A percentile compares a stretch with the other conserved stretches of the same genome.
Conservation (phyloP, 2,113 vertebrate genomes). For the Otolemur garnettii region DNA sequence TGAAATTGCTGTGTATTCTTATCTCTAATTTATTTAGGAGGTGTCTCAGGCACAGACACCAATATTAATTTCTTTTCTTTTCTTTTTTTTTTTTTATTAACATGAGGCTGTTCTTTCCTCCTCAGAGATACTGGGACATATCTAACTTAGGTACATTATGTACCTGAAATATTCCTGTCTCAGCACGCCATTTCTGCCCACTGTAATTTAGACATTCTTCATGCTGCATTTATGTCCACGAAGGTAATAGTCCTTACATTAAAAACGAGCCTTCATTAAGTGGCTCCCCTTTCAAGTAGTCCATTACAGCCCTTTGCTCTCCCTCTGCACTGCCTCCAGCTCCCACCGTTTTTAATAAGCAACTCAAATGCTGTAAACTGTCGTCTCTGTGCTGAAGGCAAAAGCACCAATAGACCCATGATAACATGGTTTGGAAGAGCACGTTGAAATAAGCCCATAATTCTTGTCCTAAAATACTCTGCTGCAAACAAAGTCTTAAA, state of each 20-base stretch:
- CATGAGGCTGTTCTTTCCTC: conserved; percentile 46
- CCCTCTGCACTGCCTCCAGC: conserved; percentile 65
- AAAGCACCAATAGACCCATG: conserved; percentile 72
- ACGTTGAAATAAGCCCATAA: conserved; percentile 44
- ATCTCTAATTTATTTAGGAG: conserved; percentile 62
- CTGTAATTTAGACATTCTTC: conserved; percentile 85
- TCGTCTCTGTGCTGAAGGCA: conserved; percentile 51
- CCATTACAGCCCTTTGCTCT: conserved; percentile 77
- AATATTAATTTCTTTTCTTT: conserved; percentile 47
- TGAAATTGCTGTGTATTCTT: conserved; percentile 68
- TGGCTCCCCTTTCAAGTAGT: conserved; percentile 68
- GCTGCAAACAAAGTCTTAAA: conserved; percentile 67
- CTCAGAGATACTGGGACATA: conserved; percentile 68
- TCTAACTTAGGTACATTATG: conserved; percentile 68
- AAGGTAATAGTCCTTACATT: conserved; percentile 84
- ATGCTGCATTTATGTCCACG: conserved; percentile 83
- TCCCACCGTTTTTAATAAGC: conserved; percentile 80
- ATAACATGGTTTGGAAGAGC: conserved; percentile 70
- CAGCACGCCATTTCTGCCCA: conserved; percentile 75
- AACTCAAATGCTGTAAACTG: conserved; percentile 76
- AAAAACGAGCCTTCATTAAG: conserved; percentile 83
- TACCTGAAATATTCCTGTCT: conserved; percentile 78
- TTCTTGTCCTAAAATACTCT: conserved; percentile 66
- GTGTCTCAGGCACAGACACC: conserved; percentile 24
- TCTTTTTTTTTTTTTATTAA: conserved; percentile 34